phyloP scores from a whole-genome alignment of 1,140 invertebrate genomes.

The Panagrolaimus sp. region DNA sequence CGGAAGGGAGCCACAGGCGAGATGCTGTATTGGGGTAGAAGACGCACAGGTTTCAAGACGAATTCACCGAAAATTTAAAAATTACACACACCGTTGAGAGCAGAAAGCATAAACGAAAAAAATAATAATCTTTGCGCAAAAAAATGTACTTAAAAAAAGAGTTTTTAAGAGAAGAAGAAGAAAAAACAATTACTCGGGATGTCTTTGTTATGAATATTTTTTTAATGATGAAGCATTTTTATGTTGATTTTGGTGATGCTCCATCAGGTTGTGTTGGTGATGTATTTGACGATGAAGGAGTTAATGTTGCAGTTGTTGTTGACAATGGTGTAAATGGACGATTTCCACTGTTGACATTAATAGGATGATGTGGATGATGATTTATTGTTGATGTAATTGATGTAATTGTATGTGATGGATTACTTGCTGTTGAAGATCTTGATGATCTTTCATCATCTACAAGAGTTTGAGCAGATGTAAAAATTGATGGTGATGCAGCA shows the following conservation, averaged over 20 bases:
- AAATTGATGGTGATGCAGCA: not conserved
- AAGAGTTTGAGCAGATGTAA: not conserved
- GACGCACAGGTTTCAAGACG: constrained; percentile 10
- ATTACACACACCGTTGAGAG: not conserved
- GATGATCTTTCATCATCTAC: not conserved
- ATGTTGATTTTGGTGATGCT: too few species aligned
- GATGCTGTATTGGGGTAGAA: not conserved
- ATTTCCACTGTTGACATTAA: not conserved
- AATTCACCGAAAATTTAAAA: constrained; percentile 12
- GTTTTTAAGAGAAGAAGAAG: not conserved
- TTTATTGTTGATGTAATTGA: too few species aligned
- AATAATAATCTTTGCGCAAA: not conserved
- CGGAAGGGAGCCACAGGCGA: not conserved
- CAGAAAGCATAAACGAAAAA: constrained; percentile 1
- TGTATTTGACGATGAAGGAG: not conserved
- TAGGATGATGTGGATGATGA: not conserved
- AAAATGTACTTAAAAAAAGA: not conserved
- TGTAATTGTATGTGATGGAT: not conserved
- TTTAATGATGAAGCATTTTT: too few species aligned
- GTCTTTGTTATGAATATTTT: too few species aligned
- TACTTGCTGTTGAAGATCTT: constrained; percentile 3
- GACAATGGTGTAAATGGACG: not conserved
- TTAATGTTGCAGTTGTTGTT: not conserved
- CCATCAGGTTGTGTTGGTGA: not conserved
- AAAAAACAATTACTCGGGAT: not conserved